Conservation (phyloP, 2,888 invertebrate species). For the Sipha maydis region DNA sequence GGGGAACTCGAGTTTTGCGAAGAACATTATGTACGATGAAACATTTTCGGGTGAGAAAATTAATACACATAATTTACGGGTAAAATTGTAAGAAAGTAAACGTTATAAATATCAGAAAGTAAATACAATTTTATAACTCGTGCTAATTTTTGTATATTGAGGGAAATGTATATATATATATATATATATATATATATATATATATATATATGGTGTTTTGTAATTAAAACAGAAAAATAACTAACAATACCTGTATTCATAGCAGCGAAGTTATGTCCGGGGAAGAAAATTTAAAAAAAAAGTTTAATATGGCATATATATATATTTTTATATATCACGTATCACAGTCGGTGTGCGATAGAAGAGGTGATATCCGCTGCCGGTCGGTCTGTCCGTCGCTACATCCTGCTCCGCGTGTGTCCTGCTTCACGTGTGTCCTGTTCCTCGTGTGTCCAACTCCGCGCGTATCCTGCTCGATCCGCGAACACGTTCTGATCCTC, state of each 20-base stretch:
- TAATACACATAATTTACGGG: too few species aligned
- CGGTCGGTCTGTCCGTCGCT: not conserved
- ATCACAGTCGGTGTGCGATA: slow-evolving; percentile 48
- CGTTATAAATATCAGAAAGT: not conserved
- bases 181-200: too few species aligned
- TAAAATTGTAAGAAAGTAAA: not conserved
- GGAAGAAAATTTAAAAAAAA: slow-evolving; percentile 13
- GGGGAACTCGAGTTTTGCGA: not conserved
- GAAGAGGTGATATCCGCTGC: not conserved
- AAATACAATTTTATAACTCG: not conserved
- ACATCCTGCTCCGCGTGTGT: not conserved
- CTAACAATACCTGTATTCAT: slow-evolving; percentile 12
- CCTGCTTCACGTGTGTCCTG: not conserved
- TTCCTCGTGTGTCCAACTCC: not conserved
- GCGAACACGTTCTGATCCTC: not conserved
- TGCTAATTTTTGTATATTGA: not conserved
- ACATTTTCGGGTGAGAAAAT: not conserved
- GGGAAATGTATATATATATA: not conserved
- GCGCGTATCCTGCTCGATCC: not conserved
- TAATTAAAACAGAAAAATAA: slow-evolving; percentile 16
- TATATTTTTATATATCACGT: slow-evolving; percentile 29
- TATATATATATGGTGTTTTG: not conserved
- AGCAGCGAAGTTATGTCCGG: slow-evolving; percentile 34
- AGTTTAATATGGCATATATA: slow-evolving; percentile 2
- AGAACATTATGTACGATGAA: not conserved